Base-by-base conservation (phyloP, 2,888 invertebrate species). In the Drosophila siamana region DNA sequence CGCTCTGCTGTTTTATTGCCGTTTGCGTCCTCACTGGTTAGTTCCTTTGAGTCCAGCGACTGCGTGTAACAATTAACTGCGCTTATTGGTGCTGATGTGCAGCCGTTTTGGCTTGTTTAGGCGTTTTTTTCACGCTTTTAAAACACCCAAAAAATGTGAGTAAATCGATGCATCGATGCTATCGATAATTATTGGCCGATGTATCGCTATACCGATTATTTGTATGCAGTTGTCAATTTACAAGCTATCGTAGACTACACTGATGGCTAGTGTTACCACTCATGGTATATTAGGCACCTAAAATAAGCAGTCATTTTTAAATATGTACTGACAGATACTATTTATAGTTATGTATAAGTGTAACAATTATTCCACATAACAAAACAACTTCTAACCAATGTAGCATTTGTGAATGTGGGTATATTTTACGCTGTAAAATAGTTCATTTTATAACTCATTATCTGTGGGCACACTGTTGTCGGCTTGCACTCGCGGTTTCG, bases 61-160 rank as follows among this genome's bases (percentile, higher is more conserved):
- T 55, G 52, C 40, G 15, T 56, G 40, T 41, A 52, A 56, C 74
- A 46, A 64, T 66, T 69, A 40, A 69, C 60, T 83, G 54, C 77
- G 62, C 60, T 77, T 83, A 80, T 77, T 69, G 54, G 69, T 64
- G 47, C 56, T 65, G 57, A 51, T 68, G 54, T 67, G 62, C 57
- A 64, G 59, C 47, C 74, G 71, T 70, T 74, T 74, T 62, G 57
- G 70, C 76, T 75, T 86, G 80, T 76, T 79, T 79, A 82, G 69
- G 86, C 86, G 86, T 85, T 83, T 83, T 78, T 82, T 83, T 86
- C 88, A 83, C 83, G 86, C 80, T 81, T 81, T 81, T 79, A 82
- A 88, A 82, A 83, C 79, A 86, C 88, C 80, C 77, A 86, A 86
- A 66, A 88, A 86, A 86, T 88, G 70, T 82, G 83, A 82, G 88